Percentiles rank a stretch among this genome's conserved stretches.
Evolutionary conservation across 1,140 invertebrate genomes (phyloP).

Genomic region (Micrasema longulum): DNA sequence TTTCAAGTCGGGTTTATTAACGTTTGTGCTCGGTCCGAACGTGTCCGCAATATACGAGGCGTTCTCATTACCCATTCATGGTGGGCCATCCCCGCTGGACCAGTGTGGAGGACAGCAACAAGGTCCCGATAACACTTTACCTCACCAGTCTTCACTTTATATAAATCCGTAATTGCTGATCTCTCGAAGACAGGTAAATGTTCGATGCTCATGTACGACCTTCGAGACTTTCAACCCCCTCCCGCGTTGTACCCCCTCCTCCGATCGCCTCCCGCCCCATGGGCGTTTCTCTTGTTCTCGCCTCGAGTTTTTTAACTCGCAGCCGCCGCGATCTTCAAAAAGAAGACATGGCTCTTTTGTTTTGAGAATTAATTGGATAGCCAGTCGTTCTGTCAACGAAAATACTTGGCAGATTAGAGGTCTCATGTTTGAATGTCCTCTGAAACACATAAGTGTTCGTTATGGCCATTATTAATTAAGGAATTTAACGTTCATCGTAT

Average conservation of each 20-base stretch:
- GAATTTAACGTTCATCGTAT: background rate
- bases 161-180: slow-evolving; percentile 15
- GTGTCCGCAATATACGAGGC: slow-evolving; percentile 15
- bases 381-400: slow-evolving; percentile 41
- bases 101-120: slow-evolving; percentile 7
- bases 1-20: background rate
- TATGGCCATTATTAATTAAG: slow-evolving; percentile 8
- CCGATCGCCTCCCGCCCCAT: background rate
- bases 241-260: background rate
- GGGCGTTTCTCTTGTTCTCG: slow-evolving; percentile 37
- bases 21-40: background rate
- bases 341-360: slow-evolving; percentile 41
- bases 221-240: slow-evolving; percentile 22
- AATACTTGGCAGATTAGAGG: slow-evolving; percentile 28
- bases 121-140: background rate
- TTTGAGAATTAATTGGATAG: slow-evolving; percentile 45
- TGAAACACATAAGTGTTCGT: slow-evolving; percentile 4
- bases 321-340: slow-evolving; percentile 41
- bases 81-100: slow-evolving; percentile 2
- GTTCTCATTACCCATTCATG: slow-evolving; percentile 43
- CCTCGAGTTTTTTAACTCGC: slow-evolving; percentile 25
- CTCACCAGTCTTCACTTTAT: background rate
- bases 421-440: background rate
- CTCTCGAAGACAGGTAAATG: slow-evolving; percentile 16
- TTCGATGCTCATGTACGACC: slow-evolving; percentile 19